Evolutionary conservation across 2,113 vertebrate species (phyloP), one percentile per base, ranked within the genome.

Genomic region (Nansenia antarctica): DNA sequence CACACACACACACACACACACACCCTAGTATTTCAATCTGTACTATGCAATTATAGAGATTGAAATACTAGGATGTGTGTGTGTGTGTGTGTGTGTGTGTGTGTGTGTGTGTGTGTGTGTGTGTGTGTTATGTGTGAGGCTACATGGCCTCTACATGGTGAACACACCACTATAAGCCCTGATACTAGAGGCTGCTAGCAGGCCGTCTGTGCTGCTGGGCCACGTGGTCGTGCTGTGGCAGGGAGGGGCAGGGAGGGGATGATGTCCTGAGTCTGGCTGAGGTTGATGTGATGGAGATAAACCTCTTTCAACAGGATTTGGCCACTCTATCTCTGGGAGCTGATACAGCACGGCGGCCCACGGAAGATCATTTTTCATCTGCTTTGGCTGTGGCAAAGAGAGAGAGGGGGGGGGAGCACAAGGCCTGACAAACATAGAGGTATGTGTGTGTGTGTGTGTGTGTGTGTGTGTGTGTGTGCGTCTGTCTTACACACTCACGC

Each of bases 201-300:
- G n/a, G n/a, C n/a, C n/a, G n/a, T n/a, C n/a, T n/a, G n/a, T n/a
- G n/a, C n/a, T n/a, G n/a, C n/a, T n/a, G n/a, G n/a, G n/a, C n/a
- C n/a, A n/a, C n/a, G n/a, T n/a, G n/a, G n/a, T n/a, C n/a, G n/a
- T n/a, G n/a, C n/a, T n/a, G n/a, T n/a, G n/a, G 65, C 65, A 60
- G 1, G 37, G 2, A 15, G 37, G 8, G 49, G 1, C 20, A 52
- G 49, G 20, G 4, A 20, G 47, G 49, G 18, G 49, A 81, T 80
- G 83, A 74, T 92, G 91, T 90, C 90, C 92, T 1, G 92, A 92
- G 91, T 91, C 89, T 90, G 92, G 90, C 91, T 88, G 90, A 90
- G 89, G 85, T 86, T 86, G 76, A 81, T 90, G 88, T 66, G 85
- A 90, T 49, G 77, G 83, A 85, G 77, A 88, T 81, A 82, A 90